phyloP scores from a whole-genome alignment of 2,797 vertebrate genomes.

The Vespertilio murinus region DNA sequence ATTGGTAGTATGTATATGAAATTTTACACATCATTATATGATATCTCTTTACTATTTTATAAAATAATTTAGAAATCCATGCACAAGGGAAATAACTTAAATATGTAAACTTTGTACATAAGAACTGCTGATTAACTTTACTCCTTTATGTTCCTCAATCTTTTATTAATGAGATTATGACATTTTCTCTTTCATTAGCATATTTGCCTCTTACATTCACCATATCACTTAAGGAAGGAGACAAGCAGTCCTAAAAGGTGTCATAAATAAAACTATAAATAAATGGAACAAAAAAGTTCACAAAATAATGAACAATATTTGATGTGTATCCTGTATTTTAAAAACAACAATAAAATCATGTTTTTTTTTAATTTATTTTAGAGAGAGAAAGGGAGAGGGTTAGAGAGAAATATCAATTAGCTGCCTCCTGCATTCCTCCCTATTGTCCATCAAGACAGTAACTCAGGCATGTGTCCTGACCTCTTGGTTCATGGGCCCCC shows the following conservation, averaged over 20 bases:
- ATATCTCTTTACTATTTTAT: not conserved
- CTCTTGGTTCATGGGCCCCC: no score
- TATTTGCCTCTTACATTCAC: not conserved
- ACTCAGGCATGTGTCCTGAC: no score
- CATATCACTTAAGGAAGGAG: not conserved
- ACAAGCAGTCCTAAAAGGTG: not conserved
- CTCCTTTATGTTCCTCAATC: not conserved
- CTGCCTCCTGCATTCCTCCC: no score
- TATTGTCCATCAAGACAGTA: no score
- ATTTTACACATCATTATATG: slow-evolving; percentile 2
- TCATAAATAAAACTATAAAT: not conserved
- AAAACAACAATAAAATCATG: no score
- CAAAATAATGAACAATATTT: slow-evolving; percentile 37
- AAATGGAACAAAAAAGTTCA: not conserved
- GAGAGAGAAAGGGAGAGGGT: no score
- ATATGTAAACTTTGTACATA: not conserved
- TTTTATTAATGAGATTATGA: not conserved
- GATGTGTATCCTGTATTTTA: not conserved
- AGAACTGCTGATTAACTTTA: not conserved
- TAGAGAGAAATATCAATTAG: no score
- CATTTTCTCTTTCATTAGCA: not conserved
- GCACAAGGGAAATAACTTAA: not conserved
- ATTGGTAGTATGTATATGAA: not conserved
- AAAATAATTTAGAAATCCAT: not conserved
- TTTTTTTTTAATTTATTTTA: no score